These are phyloP conservation scores for Trachelipus rathkii DNA, from an alignment of 1,140 invertebrate genomes.

Conservation along the genomic window DNA sequence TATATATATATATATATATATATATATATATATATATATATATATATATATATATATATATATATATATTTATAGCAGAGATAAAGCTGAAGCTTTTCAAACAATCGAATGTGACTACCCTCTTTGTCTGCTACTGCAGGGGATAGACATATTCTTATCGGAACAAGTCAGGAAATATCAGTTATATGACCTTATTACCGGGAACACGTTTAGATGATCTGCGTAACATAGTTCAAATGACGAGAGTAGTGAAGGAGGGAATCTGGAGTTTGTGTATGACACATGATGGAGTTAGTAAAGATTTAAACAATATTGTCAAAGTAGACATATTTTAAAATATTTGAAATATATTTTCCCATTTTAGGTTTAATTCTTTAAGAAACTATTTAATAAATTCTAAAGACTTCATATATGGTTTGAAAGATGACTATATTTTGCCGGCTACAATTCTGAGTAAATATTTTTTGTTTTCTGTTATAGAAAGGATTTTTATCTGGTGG, in stretches of 20 bases:
- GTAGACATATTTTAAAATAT: too few relatives aligned
- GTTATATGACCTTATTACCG: slow-evolving; percentile 78
- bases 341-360: too few relatives aligned
- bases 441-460: too few relatives aligned
- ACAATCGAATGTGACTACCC: slow-evolving; percentile 68
- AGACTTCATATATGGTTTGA: too few relatives aligned
- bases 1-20: slow-evolving; percentile 4
- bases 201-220: slow-evolving; percentile 70
- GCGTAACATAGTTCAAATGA: slow-evolving; percentile 67
- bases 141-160: slow-evolving; percentile 83
- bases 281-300: neutral
- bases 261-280: neutral
- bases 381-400: too few relatives aligned
- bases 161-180: slow-evolving; percentile 84
- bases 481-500: slow-evolving; percentile 78
- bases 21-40: neutral
- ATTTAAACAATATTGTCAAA: neutral
- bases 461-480: slow-evolving; percentile 39
- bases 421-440: too few relatives aligned
- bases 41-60: neutral
- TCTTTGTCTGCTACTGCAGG: slow-evolving; percentile 76
- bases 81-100: slow-evolving; percentile 62
- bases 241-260: slow-evolving; percentile 27
- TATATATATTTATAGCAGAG: too few relatives aligned
- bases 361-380: too few relatives aligned